Base-by-base conservation (phyloP, 2,113 vertebrate species). In the Alexandromys fortis region DNA sequence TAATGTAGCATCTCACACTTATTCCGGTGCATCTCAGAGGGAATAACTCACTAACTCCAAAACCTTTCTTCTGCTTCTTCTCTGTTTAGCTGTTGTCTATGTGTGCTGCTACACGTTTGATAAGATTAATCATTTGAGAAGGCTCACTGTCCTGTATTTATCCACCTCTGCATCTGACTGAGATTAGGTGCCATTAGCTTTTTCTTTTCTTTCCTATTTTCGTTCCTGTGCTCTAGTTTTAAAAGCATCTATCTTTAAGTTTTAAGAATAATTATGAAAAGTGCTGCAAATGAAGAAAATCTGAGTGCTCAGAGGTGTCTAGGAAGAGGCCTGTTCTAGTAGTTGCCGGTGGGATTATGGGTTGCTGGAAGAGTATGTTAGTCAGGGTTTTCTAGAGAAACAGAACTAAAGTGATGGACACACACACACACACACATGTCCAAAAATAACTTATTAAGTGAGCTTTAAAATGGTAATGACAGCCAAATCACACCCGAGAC, bases 221-320 rank as follows among this genome's bases (percentile, higher is more conserved):
- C 83, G 21, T 49, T 70, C 45, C 30, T 55, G 1, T 79, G 55
- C 21, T 70, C 11, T 63, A 77, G 73, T 42, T 87, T 77, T 86
- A 63, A 35, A 77, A 14, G 3, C 38, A 83, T 68, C 33, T 52
- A 61, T 14, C 42, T 38, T 63, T 28, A 67, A 21, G 12, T 52
- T 92, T 76, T 70, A 58, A 78, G 42, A 73, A 19, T 83, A 91
- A 65, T 86, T 79, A 75, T 55, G n/a, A 63, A 75, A 95, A 90
- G 16, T 55, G 4, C 35, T 86, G 4, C 47, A 78, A 42, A 89
- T 49, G 42, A 89, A 77, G 83, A 55, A 72, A 30, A 68, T 38
- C 33, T 30, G 3, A 26, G 3, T 75, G 11, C 19, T n/a, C 16
- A 35, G 63, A 86, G 55, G 52, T 26, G 33, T 68, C 35, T 61